phyloP scores from a whole-genome alignment of 1,140 invertebrate genomes.

The Trichogramma pretiosum region DNA sequence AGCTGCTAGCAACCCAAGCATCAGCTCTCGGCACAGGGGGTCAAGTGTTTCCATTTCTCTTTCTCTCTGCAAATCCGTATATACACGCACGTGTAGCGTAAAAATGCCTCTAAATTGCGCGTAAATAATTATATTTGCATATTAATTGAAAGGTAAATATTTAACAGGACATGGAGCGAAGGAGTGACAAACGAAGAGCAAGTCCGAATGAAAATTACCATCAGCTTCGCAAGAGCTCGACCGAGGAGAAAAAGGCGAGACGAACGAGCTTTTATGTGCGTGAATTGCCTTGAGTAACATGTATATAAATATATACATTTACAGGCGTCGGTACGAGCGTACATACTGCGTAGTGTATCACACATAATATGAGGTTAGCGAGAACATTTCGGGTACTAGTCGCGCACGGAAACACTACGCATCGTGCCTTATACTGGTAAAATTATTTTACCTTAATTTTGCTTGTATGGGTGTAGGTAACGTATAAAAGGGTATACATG shows the following conservation, averaged over 20 bases:
- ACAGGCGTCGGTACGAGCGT: too few relatives aligned
- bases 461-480: too few relatives aligned
- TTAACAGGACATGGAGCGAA: conserved; percentile 29
- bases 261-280: too few relatives aligned
- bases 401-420: too few relatives aligned
- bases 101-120: conserved; percentile 46
- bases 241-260: not conserved
- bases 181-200: conserved; percentile 9
- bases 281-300: too few relatives aligned
- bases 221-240: conserved; percentile 13
- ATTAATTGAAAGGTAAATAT: conserved; percentile 49
- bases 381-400: too few relatives aligned
- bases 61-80: not conserved
- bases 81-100: conserved; percentile 27
- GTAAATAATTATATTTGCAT: conserved; percentile 49
- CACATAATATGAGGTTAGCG: too few relatives aligned
- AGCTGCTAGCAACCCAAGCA: too few relatives aligned
- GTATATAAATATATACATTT: too few relatives aligned
- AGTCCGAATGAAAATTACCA: conserved; percentile 18
- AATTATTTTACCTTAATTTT: conserved; percentile 40
- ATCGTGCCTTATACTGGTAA: too few relatives aligned
- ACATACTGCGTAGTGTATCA: too few relatives aligned
- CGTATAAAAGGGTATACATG: too few relatives aligned
- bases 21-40: conserved; percentile 14
- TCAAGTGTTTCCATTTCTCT: conserved; percentile 13